Percentiles rank a stretch among this genome's conserved stretches.
These are phyloP conservation scores for Drosophila prostipennis DNA, from an alignment of 2,888 invertebrate species.

Conservation along the genomic window DNA sequence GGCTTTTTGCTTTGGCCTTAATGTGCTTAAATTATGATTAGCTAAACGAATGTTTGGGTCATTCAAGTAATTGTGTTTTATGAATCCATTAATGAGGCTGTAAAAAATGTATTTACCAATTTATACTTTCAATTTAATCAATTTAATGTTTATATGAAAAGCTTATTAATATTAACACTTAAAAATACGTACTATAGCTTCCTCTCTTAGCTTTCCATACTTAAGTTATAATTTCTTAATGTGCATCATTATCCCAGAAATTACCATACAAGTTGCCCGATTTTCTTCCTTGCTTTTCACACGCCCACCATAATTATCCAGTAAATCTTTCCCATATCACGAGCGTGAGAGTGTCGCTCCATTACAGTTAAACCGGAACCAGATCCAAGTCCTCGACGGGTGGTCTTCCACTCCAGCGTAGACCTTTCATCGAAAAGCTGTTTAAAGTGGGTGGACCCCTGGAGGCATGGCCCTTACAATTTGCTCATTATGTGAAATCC, in stretches of 20 bases:
- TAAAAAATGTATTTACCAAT: neutral
- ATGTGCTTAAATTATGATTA: slow-evolving; percentile 46
- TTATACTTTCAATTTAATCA: too few relatives aligned
- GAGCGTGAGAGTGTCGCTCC: slow-evolving; percentile 44
- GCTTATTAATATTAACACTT: too few relatives aligned
- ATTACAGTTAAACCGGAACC: slow-evolving; percentile 47
- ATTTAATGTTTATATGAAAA: too few relatives aligned
- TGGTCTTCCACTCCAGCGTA: slow-evolving; percentile 25
- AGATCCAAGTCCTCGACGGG: slow-evolving; percentile 46
- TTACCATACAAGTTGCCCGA: neutral
- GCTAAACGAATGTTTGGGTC: slow-evolving; percentile 17
- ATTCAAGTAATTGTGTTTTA: neutral
- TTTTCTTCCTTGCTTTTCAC: slow-evolving; percentile 7
- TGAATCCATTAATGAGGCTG: neutral
- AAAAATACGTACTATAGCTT: neutral
- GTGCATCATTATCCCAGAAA: neutral
- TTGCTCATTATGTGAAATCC: slow-evolving; percentile 63
- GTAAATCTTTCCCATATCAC: slow-evolving; percentile 33
- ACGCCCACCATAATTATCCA: slow-evolving; percentile 18
- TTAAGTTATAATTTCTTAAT: neutral
- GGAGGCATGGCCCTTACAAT: slow-evolving; percentile 48
- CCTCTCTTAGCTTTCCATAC: neutral
- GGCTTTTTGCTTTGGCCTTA: slow-evolving; percentile 43
- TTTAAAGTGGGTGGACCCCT: slow-evolving; percentile 51
- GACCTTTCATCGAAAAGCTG: slow-evolving; percentile 50